Base-by-base conservation (phyloP, 2,888 invertebrate species). In the Heliconius sara region DNA sequence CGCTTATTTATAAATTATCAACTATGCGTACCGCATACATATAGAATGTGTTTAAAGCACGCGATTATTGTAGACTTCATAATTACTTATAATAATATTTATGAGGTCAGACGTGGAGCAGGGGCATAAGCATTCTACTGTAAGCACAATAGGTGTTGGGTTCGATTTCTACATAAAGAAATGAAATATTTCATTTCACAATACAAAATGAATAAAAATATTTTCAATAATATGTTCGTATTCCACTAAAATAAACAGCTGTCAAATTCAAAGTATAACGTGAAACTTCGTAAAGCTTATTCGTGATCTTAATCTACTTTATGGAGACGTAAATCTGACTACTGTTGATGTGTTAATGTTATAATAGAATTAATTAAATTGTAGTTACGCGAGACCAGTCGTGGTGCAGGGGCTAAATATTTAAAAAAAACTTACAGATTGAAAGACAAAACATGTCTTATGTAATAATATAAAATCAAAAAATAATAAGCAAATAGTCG, bases 251-350 rank as follows among this genome's bases (percentile, higher is more conserved):
- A 52, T 52, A 22, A 2, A 22, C 22, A 52, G 52, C 22, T 52
- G 52, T 22, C 22, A 52, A 52, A 52, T 52, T 52, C 57, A 22
- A 30, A 30, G 12, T 57, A 72, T 27, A 30, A 30, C 52, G 12
- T 30, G 52, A 12, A 22, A 71, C 52, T 22, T 71, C 30, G 52
- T 57, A 57, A 30, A 30, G 25, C 27, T 52, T 52, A 52, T 9
- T 71, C 30, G 52, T 71, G 27, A 71, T 71, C 47, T 71, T 71
- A 30, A 72, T 72, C 71, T 30, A 52, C 1, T 30, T 57, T 30
- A 57, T 30, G 13, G 30, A 72, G 30, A 72, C 57, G 22, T 72
- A 47, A 27, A 22, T 30, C 6, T 30, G 72, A 57, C 72, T 57
- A 12, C 72, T 72, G 72, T 57, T 22, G 57, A 30, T 1, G 30